Evolutionary conservation across 2,888 invertebrate species (phyloP).

Genomic region (Diarsia mendica): DNA sequence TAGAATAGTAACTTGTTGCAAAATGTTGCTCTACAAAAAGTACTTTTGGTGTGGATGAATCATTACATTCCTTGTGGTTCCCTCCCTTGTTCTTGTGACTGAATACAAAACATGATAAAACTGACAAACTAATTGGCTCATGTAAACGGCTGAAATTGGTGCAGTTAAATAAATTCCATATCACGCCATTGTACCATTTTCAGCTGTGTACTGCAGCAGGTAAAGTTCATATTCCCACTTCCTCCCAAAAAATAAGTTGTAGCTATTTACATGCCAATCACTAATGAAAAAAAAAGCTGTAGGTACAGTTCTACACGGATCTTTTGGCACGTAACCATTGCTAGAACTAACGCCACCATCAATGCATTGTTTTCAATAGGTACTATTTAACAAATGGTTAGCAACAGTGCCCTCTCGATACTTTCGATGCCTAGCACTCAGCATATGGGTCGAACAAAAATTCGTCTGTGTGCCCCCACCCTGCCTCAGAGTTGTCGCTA

Average conservation of each 20-base stretch:
- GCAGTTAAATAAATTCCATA: background rate
- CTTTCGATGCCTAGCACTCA: too few species aligned
- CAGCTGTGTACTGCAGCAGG: background rate
- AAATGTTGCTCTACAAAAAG: slow-evolving; percentile 6
- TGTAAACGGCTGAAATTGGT: background rate
- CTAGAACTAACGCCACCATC: background rate
- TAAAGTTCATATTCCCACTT: background rate
- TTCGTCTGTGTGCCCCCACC: too few species aligned
- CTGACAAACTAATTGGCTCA: background rate
- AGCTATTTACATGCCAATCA: slow-evolving; percentile 11
- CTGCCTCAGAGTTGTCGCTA: too few species aligned
- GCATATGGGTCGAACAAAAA: too few species aligned
- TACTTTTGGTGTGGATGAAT: background rate
- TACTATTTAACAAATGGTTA: background rate
- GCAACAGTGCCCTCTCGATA: background rate
- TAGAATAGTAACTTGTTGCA: background rate
- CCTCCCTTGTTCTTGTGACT: background rate
- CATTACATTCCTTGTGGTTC: slow-evolving; percentile 2
- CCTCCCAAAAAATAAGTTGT: background rate
- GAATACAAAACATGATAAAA: slow-evolving; percentile 10
- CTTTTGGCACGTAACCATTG: background rate
- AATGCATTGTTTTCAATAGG: background rate
- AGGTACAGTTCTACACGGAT: background rate
- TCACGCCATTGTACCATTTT: background rate
- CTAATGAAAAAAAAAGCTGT: slow-evolving; percentile 14